These are phyloP conservation scores for Dromiciops gliroides DNA, from an alignment of 2,113 vertebrate genomes.

Conservation along the genomic window DNA sequence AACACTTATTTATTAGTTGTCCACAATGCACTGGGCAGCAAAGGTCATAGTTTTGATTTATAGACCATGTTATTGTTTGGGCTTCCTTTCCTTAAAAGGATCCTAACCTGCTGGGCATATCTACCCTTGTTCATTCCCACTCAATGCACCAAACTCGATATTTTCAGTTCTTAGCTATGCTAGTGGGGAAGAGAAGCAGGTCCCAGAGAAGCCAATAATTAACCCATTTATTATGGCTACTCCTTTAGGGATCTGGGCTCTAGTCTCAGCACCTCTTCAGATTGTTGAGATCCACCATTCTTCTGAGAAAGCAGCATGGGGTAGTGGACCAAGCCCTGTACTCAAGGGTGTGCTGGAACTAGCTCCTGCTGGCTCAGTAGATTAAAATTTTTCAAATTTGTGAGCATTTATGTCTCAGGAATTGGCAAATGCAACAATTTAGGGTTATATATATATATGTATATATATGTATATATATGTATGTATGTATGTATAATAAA, in stretches of 20 bases:
- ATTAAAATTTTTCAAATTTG: neutral
- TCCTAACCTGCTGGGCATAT: neutral
- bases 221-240: neutral
- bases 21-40: neutral
- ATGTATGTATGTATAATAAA: too few relatives aligned
- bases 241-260: neutral
- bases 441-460: neutral
- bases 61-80: neutral
- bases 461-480: too few relatives aligned
- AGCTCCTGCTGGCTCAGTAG: neutral
- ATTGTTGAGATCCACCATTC: neutral
- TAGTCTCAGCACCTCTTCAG: neutral
- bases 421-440: neutral
- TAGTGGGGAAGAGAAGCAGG: neutral
- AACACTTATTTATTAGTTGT: neutral
- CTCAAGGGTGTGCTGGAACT: neutral
- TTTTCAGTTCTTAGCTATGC: constrained; percentile 18
- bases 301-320: neutral
- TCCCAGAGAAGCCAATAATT: neutral
- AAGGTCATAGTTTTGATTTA: constrained; percentile 8
- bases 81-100: neutral
- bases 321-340: neutral
- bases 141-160: neutral
- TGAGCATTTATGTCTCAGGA: neutral
- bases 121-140: neutral